phyloP scores from a whole-genome alignment of 2,888 invertebrate genomes.

The Notodonta dromedarius region DNA sequence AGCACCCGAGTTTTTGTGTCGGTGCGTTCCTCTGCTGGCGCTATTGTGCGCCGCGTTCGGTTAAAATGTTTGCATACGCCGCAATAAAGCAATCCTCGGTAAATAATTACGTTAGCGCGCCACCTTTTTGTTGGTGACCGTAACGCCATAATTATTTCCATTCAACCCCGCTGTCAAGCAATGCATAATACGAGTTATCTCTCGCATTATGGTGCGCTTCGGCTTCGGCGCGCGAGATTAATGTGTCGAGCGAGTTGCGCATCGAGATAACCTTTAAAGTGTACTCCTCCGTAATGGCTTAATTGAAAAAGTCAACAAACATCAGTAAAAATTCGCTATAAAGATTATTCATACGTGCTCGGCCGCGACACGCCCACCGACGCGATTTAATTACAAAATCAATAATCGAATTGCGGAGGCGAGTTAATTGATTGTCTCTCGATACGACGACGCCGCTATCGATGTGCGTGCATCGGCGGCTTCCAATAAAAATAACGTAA shows the following conservation, averaged over 20 bases:
- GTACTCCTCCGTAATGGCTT: slow-evolving; percentile 49
- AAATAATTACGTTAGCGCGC: slow-evolving; percentile 72
- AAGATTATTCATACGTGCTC: slow-evolving; percentile 52
- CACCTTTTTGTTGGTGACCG: slow-evolving; percentile 60
- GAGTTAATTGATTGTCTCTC: slow-evolving; percentile 73
- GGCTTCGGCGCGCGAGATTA: slow-evolving; percentile 34
- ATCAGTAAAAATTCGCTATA: slow-evolving; percentile 52
- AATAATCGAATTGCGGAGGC: slow-evolving; percentile 76
- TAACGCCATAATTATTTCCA: slow-evolving; percentile 64
- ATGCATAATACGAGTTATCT: slow-evolving; percentile 52
- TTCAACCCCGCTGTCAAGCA: slow-evolving; percentile 52
- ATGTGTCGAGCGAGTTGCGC: slow-evolving; percentile 31
- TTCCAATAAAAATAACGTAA: slow-evolving; percentile 32
- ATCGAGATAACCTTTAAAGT: slow-evolving; percentile 34
- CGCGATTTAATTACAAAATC: slow-evolving; percentile 81
- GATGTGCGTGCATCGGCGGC: slow-evolving; percentile 61
- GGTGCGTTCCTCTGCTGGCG: slow-evolving; percentile 41
- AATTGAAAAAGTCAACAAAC: slow-evolving; percentile 64
- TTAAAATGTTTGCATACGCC: slow-evolving; percentile 72
- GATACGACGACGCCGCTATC: slow-evolving; percentile 66
- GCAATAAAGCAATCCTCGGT: slow-evolving; percentile 71
- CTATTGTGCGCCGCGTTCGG: slow-evolving; percentile 53
- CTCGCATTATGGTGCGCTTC: slow-evolving; percentile 31
- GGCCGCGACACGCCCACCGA: slow-evolving; percentile 62
- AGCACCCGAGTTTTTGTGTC: slow-evolving; percentile 62